Conservation (phyloP, 2,888 invertebrate species). For the Venustoraphidia nigricollis region DNA sequence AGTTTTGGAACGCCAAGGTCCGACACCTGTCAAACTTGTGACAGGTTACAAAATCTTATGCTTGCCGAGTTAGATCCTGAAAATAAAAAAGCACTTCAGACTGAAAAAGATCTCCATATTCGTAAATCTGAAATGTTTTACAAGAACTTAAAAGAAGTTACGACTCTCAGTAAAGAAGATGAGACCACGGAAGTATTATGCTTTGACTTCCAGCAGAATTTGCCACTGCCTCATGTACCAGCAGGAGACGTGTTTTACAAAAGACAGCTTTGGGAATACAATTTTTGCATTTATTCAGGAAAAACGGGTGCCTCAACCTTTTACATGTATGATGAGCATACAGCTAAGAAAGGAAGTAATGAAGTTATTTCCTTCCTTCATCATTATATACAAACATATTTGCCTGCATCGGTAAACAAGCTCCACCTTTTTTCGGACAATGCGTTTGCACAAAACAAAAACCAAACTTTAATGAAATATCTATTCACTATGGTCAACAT, state of each 20-base stretch:
- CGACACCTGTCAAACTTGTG: conserved; percentile 11
- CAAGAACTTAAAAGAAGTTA: conserved; percentile 10
- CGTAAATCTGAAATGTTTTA: conserved; percentile 12
- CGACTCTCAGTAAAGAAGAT: conserved; percentile 9
- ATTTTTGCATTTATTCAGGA: conserved; percentile 10
- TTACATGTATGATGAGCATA: conserved; percentile 11
- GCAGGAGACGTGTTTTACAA: conserved; percentile 14
- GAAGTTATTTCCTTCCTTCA: conserved; percentile 8
- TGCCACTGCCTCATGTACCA: conserved; percentile 11
- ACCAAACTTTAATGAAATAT: conserved; percentile 7
- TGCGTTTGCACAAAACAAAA: conserved; percentile 12
- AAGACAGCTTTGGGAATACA: conserved; percentile 10
- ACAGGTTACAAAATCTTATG: conserved; percentile 9
- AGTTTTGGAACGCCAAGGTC: conserved; percentile 9
- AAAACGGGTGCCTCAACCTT: conserved; percentile 6
- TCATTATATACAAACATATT: conserved; percentile 6
- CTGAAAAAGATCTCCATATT: conserved; percentile 12
- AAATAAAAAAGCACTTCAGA: conserved; percentile 2
- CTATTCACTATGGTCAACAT: conserved; percentile 8
- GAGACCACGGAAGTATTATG: conserved; percentile 10
- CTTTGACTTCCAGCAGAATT: conserved; percentile 15
- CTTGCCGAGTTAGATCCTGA: conserved; percentile 3
- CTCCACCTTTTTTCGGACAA: conserved; percentile 10
- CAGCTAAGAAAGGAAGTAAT: conserved; percentile 9
- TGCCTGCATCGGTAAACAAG: conserved; percentile 6